Percentiles rank a stretch among this genome's conserved stretches.
Evolutionary conservation across 2,113 vertebrate genomes (phyloP).

Genomic region (Noctilio leporinus): DNA sequence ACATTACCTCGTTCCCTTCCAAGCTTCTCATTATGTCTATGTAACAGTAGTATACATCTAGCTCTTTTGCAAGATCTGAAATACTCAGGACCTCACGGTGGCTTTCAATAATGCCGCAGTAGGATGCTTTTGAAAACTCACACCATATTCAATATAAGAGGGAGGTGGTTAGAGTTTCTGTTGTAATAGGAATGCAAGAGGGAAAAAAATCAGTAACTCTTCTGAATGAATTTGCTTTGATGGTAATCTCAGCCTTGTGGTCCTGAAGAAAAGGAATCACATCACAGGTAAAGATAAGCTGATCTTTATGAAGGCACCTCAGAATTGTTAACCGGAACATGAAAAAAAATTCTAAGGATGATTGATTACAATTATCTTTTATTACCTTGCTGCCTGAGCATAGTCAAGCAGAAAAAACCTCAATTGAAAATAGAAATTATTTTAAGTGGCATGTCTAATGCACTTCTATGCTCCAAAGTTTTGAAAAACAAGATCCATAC

Average conservation of each 20-base stretch:
- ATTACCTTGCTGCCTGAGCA: slow-evolving; percentile 10
- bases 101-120: background rate
- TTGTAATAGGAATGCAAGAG: background rate
- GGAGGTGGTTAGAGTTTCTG: background rate
- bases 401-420: slow-evolving; percentile 7
- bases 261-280: background rate
- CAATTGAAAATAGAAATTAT: background rate
- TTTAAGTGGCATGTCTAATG: background rate
- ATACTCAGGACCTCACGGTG: background rate
- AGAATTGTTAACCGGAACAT: background rate
- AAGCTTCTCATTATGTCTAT: background rate
- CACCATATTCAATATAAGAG: background rate
- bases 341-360: slow-evolving; percentile 1
- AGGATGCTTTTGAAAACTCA: background rate
- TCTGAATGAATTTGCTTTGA: slow-evolving; percentile 30
- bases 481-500: background rate
- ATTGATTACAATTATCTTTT: slow-evolving; percentile 23
- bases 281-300: slow-evolving; percentile 11
- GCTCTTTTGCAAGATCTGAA: background rate
- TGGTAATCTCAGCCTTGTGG: background rate
- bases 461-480: background rate
- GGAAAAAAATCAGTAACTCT: background rate
- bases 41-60: background rate
- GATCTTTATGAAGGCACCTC: background rate
- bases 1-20: background rate